Evolutionary conservation across 2,797 vertebrate species (phyloP).

Genomic region (Steatocranus sp.): DNA sequence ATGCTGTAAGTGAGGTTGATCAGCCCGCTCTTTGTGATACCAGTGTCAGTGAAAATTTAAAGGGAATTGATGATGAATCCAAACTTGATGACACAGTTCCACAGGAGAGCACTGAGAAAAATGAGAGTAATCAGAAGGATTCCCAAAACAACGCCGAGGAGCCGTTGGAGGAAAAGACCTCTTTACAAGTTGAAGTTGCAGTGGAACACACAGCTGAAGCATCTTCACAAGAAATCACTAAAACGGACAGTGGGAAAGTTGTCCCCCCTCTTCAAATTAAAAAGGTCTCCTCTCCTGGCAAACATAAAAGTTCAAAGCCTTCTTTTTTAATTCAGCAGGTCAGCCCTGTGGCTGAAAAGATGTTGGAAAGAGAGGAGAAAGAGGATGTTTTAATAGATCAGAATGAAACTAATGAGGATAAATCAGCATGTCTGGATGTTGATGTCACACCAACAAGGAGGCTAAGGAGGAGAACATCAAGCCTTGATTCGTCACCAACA

Average conservation of each 20-base stretch:
- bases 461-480: slow-evolving; percentile 57
- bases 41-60: slow-evolving; percentile 20
- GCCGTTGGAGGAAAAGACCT: slow-evolving; percentile 35
- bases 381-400: slow-evolving; percentile 53
- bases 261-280: slow-evolving; percentile 79
- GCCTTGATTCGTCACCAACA: slow-evolving; percentile 40
- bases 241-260: slow-evolving; percentile 58
- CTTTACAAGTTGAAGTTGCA: slow-evolving; percentile 45
- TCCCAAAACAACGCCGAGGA: slow-evolving; percentile 2
- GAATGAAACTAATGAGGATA: slow-evolving; percentile 41
- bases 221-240: slow-evolving; percentile 40
- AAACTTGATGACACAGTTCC: slow-evolving; percentile 13
- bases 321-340: slow-evolving; percentile 76
- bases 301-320: slow-evolving; percentile 73
- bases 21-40: slow-evolving; percentile 23
- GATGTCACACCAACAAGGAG: slow-evolving; percentile 43
- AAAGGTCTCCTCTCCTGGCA: slow-evolving; percentile 76
- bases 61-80: slow-evolving; percentile 21
- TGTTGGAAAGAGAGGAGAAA: not conserved
- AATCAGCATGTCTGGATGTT: slow-evolving; percentile 13
- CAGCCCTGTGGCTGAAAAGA: slow-evolving; percentile 51
- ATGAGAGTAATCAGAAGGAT: slow-evolving; percentile 32
- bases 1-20: slow-evolving; percentile 25
- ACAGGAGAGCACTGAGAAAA: slow-evolving; percentile 10
- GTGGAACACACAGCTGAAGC: slow-evolving; percentile 49